Evolutionary conservation across 2,888 invertebrate genomes (phyloP), one percentile per base, ranked within the genome.

Genomic region (Camponotus fellah): DNA sequence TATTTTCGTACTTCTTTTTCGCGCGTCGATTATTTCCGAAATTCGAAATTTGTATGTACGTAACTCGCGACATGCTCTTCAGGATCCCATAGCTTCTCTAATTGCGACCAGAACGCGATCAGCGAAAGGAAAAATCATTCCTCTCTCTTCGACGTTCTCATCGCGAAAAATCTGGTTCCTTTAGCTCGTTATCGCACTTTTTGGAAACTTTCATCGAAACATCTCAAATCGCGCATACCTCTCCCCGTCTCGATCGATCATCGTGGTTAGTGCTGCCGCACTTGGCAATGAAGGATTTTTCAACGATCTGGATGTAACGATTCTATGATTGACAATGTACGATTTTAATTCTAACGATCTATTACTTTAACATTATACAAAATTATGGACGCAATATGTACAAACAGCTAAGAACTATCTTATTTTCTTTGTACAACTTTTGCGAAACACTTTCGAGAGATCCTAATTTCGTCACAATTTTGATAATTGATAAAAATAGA

Each of bases 1-100:
- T 82, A 21, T 84, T 82, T 71, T 64, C 72, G 46, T 69, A 60
- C 56, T 79, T 74, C 49, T 71, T 82, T 82, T 82, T 82, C 80
- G 72, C 87, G 89, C 88, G 90, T 89, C 88, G 82, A 90, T 87
- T 83, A 75, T 84, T 83, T 86, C 86, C 86, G 77, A 89, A 91
- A 84, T 64, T 85, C 79, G 77, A 91, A 91, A 88, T 88, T 26
- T 86, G 86, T 85, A 87, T 88, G 89, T 87, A 86, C 90, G 71
- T 80, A 85, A 88, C 82, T 90, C 86, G 85, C 90, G 77, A 90
- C 90, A 87, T 90, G 88, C 90, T 87, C 88, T 87, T 90, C 83
- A 90, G 90, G 90, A 90, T 88, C 87, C 88, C 85, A 86, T 77
- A 85, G 84, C 87, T 82, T 86, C 72, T 72, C 80, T 68, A 87